Evolutionary conservation across 64 coral and sea anemone species (phyloP), one percentile per base, ranked within the genome.

Genomic region (Cladopsammia gracilis): DNA sequence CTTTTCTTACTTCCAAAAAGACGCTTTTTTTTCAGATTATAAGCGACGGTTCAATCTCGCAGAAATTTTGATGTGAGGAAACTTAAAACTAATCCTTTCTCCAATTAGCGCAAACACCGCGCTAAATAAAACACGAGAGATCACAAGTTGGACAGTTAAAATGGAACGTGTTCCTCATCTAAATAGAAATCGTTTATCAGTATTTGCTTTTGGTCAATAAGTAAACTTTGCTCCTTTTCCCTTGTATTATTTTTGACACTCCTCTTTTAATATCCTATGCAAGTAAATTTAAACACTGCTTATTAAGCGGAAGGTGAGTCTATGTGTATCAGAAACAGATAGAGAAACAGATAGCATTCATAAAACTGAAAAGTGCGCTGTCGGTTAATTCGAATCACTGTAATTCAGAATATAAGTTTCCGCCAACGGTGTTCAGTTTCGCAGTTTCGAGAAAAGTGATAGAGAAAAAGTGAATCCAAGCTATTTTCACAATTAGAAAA

Each of bases 281-380:
- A 79, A 79, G 78, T 82, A 82, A 82, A 82, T 82, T 62, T 82
- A 50, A 67, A 84, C 80, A 51, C 8, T 84, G 20, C 62, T 83
- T 48, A 59, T 59, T 79, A 25, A 42, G 54, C 77, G 77, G 53
- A 79, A 60, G 54, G 13, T 5, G 16, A 59, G 77, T 79, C 22
- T 53, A 79, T 79, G 48, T 54, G 72, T 75, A 75, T 48, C 16
- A 6, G 44, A 49, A 42, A 75, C 45, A 75, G 72, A 54, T 54
- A 54, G 6, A 54, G 11, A 54, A n/a, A n/a, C n/a, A 34, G 34
- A 34, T 34, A 34, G 34, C 34, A 34, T 34, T 34, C 34, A 34
- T 2, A 34, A 34, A 34, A 34, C 34, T 34, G 34, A 34, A 34
- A 34, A 34, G 34, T 34, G 34, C 34, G 34, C 34, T 34, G 34